Evolutionary conservation across 2,113 vertebrate species (phyloP).

Genomic region (Ammodytes marinus): DNA sequence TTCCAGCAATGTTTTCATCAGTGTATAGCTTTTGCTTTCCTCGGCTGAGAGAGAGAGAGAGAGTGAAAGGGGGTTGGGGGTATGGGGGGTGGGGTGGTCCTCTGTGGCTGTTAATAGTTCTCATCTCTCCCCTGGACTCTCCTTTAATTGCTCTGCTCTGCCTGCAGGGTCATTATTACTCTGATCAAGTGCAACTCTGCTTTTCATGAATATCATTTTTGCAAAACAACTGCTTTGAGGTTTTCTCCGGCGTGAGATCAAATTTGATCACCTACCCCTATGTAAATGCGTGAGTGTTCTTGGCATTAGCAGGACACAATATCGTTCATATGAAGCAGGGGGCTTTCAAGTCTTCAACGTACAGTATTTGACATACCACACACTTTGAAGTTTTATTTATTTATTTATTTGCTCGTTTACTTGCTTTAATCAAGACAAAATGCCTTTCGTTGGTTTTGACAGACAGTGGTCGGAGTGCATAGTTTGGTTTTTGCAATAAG

Average conservation of each 20-base stretch:
- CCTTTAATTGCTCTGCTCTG: conserved; percentile 81
- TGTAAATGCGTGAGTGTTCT: conserved; percentile 47
- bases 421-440: conserved; percentile 66
- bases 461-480: conserved; percentile 51
- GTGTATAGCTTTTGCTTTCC: conserved; percentile 54
- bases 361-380: conserved; percentile 45
- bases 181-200: conserved; percentile 79
- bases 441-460: conserved; percentile 48
- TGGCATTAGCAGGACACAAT: conserved; percentile 65
- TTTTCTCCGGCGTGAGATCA: conserved; percentile 62
- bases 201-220: conserved; percentile 81
- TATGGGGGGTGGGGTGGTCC: conserved; percentile 58
- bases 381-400: conserved; percentile 61
- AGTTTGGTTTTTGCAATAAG: conserved; percentile 36
- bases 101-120: conserved; percentile 82
- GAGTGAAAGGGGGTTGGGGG: conserved; percentile 24
- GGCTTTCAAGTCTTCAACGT: conserved; percentile 58
- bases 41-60: conserved; percentile 46
- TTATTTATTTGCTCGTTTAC: conserved; percentile 27
- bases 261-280: conserved; percentile 63
- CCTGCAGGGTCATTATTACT: conserved; percentile 82
- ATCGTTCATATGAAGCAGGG: conserved; percentile 41
- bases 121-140: conserved; percentile 82
- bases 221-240: conserved; percentile 78
- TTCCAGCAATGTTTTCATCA: conserved; percentile 78